Base-by-base conservation (phyloP, 2,113 vertebrate species). In the Carollia perspicillata region DNA sequence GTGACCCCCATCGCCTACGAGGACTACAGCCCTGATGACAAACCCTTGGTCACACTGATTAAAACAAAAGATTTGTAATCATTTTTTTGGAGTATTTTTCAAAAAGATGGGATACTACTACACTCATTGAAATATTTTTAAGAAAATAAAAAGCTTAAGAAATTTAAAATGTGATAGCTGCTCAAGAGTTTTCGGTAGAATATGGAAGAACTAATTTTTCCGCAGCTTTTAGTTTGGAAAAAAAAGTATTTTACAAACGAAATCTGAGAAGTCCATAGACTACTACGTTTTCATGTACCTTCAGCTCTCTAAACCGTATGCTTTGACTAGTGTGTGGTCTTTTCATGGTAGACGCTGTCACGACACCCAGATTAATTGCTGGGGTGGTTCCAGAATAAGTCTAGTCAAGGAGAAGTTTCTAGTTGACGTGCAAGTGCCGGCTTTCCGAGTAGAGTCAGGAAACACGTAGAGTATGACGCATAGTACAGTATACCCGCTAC, bases 21-120 rank as follows among this genome's bases (percentile, higher is more conserved):
- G 98, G 99, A 99, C 98, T 99, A 99, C 98, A 99, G 99, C 96
- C 99, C 99, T 1, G 99, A 99, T 60, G 99, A 99, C 98, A 99
- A 99, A 97, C 99, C 99, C 81, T 98, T 99, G 98, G 99, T 99
- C 95, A 99, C 99, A 89, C 99, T 99, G 97, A 99, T 99, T 98
- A 99, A 99, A 99, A 99, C 99, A 40, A 99, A 99, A 99, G 99
- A 99, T 99, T 99, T 99, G 99, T 99, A 99, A 99, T 97, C 97
- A 97, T 98, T 95, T 98, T 87, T 96, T 30, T 68, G 96, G 95
- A 97, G 98, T 98, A 98, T 99, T 98, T 99, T 99, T 98, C 98
- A 98, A 98, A 98, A 98, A 97, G 97, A 98, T 98, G 98, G 96
- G 98, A 97, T 98, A 98, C 97, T 97, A 98, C 98, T 58, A 58